Evolutionary conservation across 2,888 invertebrate genomes (phyloP), one percentile per base, ranked within the genome.

Genomic region (Polietes domitor): DNA sequence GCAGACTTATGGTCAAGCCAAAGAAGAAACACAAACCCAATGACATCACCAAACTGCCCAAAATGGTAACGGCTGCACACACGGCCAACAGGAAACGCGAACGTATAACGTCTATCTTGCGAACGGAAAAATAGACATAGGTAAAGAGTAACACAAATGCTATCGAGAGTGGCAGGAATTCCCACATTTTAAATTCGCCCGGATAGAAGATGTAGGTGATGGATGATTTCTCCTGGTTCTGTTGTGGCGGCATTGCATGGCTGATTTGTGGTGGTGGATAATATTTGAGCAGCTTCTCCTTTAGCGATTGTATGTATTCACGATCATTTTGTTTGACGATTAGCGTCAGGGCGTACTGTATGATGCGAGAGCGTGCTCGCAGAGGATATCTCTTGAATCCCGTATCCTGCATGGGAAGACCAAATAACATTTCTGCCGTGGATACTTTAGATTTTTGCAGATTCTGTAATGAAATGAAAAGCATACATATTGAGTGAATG

Each of bases 81-180:
- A 98, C 94, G 0, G 99, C 98, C 89, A 99, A 94, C 26, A 92
- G 77, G 15, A 92, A 83, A 21, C 92, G 88, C 3, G 92, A 92
- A 65, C 91, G 90, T 71, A 92, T 91, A 1, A 92, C 89, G 82
- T 92, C 98, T 83, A 99, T 98, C 93, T 99, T 99, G 87, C 98
- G 94, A 43, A 99, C 97, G 26, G 98, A 98, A 92, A 98, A 99
- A 90, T 98, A 98, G 37, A 99, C 96, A 90, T 98, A 99, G 26
- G 98, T 93, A 90, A 98, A 98, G 37, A 99, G 93, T 17, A 97
- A 94, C 2, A 97, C 92, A 89, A 98, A 98, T 1, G 98, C 96
- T 82, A 97, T 94, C 24, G 95, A 94, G 9, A 99, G 93, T 0
- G 98, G 98, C 32, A 98, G 94, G 79, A 97, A 95, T 89, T 97